These are phyloP conservation scores for Hyla sarda DNA, from an alignment of 2,113 vertebrate species.

Conservation along the genomic window DNA sequence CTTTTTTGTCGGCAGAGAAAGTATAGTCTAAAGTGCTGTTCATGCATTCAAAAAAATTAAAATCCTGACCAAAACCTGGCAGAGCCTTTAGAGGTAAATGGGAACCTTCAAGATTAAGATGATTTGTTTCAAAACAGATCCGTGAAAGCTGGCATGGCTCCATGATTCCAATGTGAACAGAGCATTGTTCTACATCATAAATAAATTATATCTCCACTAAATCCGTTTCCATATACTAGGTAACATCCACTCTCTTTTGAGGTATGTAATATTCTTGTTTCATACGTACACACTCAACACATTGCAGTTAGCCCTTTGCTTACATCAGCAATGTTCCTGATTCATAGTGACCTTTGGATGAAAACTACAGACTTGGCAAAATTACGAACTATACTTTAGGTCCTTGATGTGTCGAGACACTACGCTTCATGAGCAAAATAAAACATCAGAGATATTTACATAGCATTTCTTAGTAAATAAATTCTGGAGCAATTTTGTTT, in stretches of 20 bases:
- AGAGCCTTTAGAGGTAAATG: neutral
- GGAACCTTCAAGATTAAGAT: neutral
- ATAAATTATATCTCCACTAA: no score
- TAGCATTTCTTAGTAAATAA: no score
- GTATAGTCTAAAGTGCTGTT: neutral
- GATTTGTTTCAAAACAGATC: neutral
- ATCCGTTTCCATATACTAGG: no score
- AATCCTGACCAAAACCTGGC: neutral
- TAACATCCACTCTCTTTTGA: no score
- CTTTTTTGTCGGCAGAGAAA: no score
- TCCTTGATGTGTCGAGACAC: neutral
- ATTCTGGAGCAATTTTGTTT: no score
- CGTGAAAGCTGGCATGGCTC: neutral
- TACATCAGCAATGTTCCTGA: neutral
- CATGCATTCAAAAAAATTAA: neutral
- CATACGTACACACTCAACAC: no score
- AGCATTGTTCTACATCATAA: no score
- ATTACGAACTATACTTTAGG: neutral
- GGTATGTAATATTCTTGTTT: no score
- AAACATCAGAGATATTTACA: no score
- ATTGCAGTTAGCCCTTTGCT: no score
- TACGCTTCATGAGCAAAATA: no score
- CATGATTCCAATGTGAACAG: neutral
- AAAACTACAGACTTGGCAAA: neutral
- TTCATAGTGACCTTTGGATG: conserved; percentile 1